Base-by-base conservation (phyloP, 2,113 vertebrate species). In the Platycercus adscitus region DNA sequence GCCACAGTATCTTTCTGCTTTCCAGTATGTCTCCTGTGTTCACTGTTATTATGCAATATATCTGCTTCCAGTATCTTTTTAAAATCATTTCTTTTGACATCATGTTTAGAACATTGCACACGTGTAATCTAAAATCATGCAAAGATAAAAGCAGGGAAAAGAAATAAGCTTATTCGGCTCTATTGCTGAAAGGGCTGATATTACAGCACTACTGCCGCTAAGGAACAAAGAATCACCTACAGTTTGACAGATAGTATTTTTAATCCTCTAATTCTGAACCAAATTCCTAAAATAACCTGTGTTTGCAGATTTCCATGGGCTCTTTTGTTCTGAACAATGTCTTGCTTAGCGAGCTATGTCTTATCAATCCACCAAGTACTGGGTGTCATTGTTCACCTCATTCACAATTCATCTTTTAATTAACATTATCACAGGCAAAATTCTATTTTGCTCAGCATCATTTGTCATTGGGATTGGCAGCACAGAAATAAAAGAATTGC, bases 371-470 rank as follows among this genome's bases (percentile, higher is more conserved):
- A 94, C 82, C 39, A 78, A 93, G 82, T 88, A 86, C 92, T 39
- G 90, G 43, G 92, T 94, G 93, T 95, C 95, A 94, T 93, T 88
- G 90, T 96, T 96, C 95, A 94, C 93, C 92, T 97, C 95, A 96
- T 96, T 96, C 93, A 96, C 90, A 97, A 96, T 97, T 97, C 90
- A 96, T 96, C 92, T 94, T 96, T 96, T 96, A 96, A 97, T 97
- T 97, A 96, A 96, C 82, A 92, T 94, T 94, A 96, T 96, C 95
- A 92, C 82, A 81, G 93, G 86, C 70, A 94, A 95, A 95, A 93
- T 93, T 96, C 95, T 96, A 97, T 96, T 95, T 93, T 90, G 93
- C 93, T 95, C 92, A 96, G 93, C 76, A 44, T 91, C 90, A 96
- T 96, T 88, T 96, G 56, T 96, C 93, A 92, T 19, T 96, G 72